A percentile compares a stretch with the other conserved stretches of the same genome.
Evolutionary conservation across 2,888 invertebrate species (phyloP).

Genomic region (Ceraclea dissimilis): DNA sequence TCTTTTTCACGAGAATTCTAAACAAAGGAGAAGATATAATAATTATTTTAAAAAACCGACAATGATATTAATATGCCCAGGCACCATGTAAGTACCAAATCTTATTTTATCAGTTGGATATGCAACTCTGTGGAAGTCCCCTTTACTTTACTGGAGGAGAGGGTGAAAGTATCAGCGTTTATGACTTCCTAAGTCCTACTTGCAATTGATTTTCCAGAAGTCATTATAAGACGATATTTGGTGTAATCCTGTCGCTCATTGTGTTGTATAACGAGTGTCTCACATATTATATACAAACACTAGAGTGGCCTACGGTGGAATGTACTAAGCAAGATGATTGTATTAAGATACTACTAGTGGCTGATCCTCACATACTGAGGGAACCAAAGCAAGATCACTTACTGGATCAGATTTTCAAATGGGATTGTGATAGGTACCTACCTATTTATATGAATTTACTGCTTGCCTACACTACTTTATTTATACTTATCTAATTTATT

Average conservation of each 20-base stretch:
- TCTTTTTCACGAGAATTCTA: too few species aligned
- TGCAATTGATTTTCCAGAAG: too few species aligned
- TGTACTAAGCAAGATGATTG: conserved; percentile 31
- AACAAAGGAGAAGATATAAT: too few species aligned
- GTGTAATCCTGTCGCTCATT: conserved; percentile 15
- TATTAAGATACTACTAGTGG: conserved; percentile 33
- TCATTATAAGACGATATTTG: conserved; percentile 8
- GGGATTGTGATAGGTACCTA: conserved; percentile 28
- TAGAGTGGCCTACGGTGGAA: conserved; percentile 31
- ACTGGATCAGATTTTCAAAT: conserved; percentile 14
- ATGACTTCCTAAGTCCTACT: too few species aligned
- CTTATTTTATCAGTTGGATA: too few species aligned
- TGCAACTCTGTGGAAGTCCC: too few species aligned
- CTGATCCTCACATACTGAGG: conserved; percentile 24
- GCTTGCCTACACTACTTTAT: not conserved
- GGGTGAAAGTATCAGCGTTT: too few species aligned
- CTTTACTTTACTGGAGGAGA: too few species aligned
- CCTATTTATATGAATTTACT: conserved; percentile 18
- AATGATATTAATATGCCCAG: too few species aligned
- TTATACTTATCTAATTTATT: too few species aligned
- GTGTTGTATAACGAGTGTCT: conserved; percentile 31
- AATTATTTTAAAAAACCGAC: too few species aligned
- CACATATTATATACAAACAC: conserved; percentile 31
- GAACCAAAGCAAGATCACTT: conserved; percentile 18
- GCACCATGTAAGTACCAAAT: too few species aligned